Percentiles rank a stretch among this genome's conserved stretches.
phyloP scores from a whole-genome alignment of 2,113 vertebrate species.

The Archilochus colubris region DNA sequence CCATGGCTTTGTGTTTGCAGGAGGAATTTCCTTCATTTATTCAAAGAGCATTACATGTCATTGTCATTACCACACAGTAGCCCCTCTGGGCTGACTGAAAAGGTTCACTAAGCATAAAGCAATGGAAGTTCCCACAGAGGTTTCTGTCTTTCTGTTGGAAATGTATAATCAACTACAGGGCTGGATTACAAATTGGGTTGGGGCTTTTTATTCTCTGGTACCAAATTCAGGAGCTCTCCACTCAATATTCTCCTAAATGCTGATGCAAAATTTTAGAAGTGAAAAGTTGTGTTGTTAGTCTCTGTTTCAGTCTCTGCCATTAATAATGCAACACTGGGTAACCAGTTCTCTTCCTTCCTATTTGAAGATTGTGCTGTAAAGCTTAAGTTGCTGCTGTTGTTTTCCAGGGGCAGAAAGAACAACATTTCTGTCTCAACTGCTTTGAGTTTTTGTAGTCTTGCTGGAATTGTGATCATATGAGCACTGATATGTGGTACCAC shows the following conservation, averaged over 20 bases:
- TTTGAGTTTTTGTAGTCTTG: neutral
- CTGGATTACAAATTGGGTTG: constrained; percentile 65
- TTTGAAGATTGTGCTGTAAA: neutral
- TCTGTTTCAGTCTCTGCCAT: neutral
- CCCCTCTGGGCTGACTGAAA: constrained; percentile 59
- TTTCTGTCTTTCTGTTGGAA: constrained; percentile 80
- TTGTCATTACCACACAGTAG: constrained; percentile 61
- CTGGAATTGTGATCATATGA: neutral
- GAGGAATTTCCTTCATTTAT: constrained; percentile 54
- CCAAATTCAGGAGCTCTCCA: constrained; percentile 25
- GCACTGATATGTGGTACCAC: constrained; percentile 69
- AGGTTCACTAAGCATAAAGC: constrained; percentile 42
- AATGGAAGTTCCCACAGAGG: constrained; percentile 35
- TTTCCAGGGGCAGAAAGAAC: neutral
- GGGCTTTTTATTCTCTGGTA: constrained; percentile 74
- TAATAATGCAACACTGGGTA: neutral
- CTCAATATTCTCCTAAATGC: neutral
- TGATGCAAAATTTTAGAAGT: neutral
- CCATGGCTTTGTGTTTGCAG: constrained; percentile 18
- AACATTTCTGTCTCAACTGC: neutral
- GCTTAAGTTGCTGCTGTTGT: neutral
- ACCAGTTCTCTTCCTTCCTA: neutral
- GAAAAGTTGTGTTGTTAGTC: neutral
- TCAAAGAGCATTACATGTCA: constrained; percentile 53
- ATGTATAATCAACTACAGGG: constrained; percentile 67